These are phyloP conservation scores for Enteromius argenteus DNA, from an alignment of 2,797 vertebrate genomes.

Conservation along the genomic window DNA sequence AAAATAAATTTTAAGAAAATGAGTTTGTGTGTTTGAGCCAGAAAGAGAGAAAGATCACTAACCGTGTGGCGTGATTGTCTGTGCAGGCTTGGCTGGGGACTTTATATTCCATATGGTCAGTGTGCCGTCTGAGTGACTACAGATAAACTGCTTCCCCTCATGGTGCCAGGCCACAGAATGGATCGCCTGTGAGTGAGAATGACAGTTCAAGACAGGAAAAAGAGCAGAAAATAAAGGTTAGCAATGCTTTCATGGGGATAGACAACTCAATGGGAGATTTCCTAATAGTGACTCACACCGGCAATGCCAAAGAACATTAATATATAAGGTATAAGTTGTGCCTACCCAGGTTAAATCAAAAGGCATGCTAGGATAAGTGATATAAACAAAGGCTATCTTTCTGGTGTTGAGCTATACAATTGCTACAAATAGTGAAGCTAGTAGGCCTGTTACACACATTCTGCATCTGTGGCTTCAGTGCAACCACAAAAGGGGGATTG, in stretches of 20 bases:
- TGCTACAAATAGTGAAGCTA: neutral
- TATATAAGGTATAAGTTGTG: neutral
- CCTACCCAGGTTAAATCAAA: neutral
- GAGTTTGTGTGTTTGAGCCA: constrained; percentile 23
- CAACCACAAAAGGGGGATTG: neutral
- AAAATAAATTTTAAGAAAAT: constrained; percentile 28
- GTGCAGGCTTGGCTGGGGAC: constrained; percentile 89
- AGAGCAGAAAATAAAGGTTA: neutral
- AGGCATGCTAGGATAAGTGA: neutral
- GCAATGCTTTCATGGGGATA: neutral
- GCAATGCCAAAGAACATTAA: neutral
- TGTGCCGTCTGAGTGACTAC: constrained; percentile 98
- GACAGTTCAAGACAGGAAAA: constrained; percentile 31
- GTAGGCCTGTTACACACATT: neutral
- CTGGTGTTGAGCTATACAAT: neutral
- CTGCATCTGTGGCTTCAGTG: neutral
- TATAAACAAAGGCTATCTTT: constrained; percentile 19
- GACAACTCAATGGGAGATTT: neutral
- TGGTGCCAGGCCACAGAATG: constrained; percentile 99
- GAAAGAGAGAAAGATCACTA: constrained; percentile 68
- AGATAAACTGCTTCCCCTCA: constrained; percentile 98
- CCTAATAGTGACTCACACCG: constrained; percentile 12
- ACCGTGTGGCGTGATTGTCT: constrained; percentile 99
- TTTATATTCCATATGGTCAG: constrained; percentile 98
- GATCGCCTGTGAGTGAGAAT: constrained; percentile 85